Percentiles rank a stretch among this genome's conserved stretches.
Evolutionary conservation across 2,888 invertebrate species (phyloP).

Genomic region (Anaspis maculata): DNA sequence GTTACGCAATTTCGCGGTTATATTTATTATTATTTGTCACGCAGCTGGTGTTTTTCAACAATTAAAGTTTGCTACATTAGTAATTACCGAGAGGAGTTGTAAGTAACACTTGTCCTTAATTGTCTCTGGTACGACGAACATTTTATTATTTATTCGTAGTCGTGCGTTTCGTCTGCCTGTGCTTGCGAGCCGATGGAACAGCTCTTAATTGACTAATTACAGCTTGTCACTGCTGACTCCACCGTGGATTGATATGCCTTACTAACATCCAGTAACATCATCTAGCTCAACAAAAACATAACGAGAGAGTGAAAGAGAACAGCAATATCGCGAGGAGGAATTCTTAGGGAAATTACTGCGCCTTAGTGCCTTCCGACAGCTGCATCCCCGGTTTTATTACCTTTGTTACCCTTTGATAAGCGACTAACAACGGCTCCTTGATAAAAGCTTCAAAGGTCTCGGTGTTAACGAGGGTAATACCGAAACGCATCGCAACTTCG

Average conservation of each 20-base stretch:
- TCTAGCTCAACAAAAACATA: constrained; percentile 9
- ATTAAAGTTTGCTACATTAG: constrained; percentile 42
- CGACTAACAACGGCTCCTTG: constrained; percentile 4
- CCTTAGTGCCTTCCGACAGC: constrained; percentile 1
- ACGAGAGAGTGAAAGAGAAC: too few species aligned
- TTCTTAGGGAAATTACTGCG: too few species aligned
- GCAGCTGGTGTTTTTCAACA: constrained; percentile 44
- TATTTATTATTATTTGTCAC: constrained; percentile 40
- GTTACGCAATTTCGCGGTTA: constrained; percentile 35
- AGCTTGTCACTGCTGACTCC: constrained; percentile 15
- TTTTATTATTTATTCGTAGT: constrained; percentile 26
- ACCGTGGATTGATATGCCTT: constrained; percentile 9
- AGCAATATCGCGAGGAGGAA: too few species aligned
- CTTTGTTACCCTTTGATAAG: constrained; percentile 14
- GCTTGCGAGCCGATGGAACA: constrained; percentile 17
- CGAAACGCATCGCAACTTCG: constrained; percentile 8
- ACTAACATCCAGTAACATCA: too few species aligned
- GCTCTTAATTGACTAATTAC: constrained; percentile 24
- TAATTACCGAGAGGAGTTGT: constrained; percentile 40
- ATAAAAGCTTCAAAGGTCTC: constrained; percentile 9
- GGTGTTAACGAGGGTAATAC: constrained; percentile 12
- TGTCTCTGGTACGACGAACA: constrained; percentile 32
- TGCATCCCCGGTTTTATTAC: constrained; percentile 9
- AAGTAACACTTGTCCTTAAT: constrained; percentile 43
- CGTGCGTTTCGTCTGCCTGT: constrained; percentile 12